phyloP scores from a whole-genome alignment of 2,797 vertebrate species.

The Masticophis lateralis region DNA sequence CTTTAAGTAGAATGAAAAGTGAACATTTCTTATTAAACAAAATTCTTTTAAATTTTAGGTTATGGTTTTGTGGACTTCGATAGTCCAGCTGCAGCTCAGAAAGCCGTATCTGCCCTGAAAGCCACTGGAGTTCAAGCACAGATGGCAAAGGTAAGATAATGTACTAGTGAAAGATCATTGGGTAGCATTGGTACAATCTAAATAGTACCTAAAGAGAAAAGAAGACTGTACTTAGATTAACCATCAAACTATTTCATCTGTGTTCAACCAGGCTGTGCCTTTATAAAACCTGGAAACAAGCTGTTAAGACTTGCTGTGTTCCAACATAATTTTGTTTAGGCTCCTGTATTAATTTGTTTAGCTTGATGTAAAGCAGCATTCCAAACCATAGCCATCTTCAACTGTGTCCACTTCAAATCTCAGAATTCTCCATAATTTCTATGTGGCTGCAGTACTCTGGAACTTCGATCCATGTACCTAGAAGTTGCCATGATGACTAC shows the following conservation, averaged over 20 bases:
- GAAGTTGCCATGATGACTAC: background rate
- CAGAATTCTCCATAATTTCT: background rate
- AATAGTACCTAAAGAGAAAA: background rate
- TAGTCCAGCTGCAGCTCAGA: constrained; percentile 94
- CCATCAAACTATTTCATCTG: background rate
- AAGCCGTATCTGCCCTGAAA: constrained; percentile 94
- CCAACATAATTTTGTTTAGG: background rate
- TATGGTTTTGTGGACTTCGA: constrained; percentile 99
- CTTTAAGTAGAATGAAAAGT: background rate
- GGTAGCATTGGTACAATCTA: background rate
- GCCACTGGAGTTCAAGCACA: constrained; percentile 94
- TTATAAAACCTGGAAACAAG: background rate
- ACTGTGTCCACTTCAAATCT: background rate
- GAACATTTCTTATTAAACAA: background rate
- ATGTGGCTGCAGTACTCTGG: background rate
- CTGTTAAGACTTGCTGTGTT: background rate
- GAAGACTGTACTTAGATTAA: background rate
- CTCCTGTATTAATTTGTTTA: background rate
- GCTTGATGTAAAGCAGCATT: background rate
- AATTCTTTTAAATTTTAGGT: constrained; percentile 75
- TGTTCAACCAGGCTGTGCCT: background rate
- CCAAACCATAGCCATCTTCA: background rate
- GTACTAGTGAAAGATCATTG: background rate
- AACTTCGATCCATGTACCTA: background rate
- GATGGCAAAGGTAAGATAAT: constrained; percentile 95